Conservation (phyloP, 2,888 invertebrate species). For the Tachina lurida region DNA sequence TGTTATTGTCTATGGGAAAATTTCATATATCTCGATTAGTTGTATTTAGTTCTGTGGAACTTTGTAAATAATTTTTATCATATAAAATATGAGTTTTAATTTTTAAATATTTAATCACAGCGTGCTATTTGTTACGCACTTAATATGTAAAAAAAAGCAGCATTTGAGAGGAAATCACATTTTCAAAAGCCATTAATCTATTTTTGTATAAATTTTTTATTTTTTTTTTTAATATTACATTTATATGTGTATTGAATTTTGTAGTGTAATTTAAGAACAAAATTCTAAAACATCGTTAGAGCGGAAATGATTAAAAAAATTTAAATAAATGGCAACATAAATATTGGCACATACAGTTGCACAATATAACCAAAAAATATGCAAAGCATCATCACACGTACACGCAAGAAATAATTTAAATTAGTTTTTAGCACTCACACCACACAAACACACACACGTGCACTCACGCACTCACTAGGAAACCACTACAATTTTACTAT, state of each 20-base stretch:
- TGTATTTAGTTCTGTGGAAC: no score
- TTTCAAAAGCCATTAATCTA: conserved; percentile 26
- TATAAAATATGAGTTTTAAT: not conserved
- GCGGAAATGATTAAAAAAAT: conserved; percentile 61
- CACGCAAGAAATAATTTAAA: conserved; percentile 3
- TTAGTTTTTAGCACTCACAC: conserved; percentile 18
- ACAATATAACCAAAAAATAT: conserved; percentile 4
- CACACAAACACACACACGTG: not conserved
- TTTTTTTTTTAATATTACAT: not conserved
- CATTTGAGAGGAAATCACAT: not conserved
- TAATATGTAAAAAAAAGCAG: not conserved
- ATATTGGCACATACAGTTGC: conserved; percentile 12
- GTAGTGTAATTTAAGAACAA: conserved; percentile 3
- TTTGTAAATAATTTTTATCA: not conserved
- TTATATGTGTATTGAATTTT: not conserved
- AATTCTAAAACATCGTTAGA: conserved; percentile 34
- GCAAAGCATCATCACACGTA: not conserved
- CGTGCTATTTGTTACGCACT: not conserved
- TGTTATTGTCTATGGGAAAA: no score
- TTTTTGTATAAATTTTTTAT: conserved; percentile 1
- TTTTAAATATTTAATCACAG: not conserved
- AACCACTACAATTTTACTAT: no score
- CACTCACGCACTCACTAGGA: no score
- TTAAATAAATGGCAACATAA: conserved; percentile 33
- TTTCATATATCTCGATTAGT: no score